phyloP scores from a whole-genome alignment of 2,797 vertebrate genomes.

The Heterohyrax brucei region DNA sequence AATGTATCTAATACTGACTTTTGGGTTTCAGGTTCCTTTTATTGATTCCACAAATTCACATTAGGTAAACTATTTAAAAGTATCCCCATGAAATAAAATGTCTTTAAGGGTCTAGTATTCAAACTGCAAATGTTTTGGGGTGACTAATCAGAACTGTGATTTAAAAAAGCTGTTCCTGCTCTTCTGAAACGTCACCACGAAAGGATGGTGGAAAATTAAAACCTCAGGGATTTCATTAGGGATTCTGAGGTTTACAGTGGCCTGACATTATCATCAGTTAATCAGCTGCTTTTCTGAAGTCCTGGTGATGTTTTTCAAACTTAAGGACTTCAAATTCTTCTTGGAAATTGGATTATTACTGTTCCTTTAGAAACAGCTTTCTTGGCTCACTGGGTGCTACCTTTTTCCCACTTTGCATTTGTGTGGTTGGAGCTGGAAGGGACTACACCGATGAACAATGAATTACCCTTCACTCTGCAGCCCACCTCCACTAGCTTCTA shows the following conservation, averaged over 20 bases:
- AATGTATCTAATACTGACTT: constrained; percentile 53
- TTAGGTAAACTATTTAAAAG: constrained; percentile 49
- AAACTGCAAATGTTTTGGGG: constrained; percentile 58
- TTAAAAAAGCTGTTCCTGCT: constrained; percentile 56
- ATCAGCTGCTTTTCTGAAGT: constrained; percentile 46
- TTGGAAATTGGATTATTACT: neutral
- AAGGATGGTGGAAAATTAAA: constrained; percentile 69
- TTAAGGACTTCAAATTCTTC: constrained; percentile 57
- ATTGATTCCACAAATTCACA: constrained; percentile 73
- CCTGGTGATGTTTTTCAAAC: neutral
- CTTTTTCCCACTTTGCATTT: neutral
- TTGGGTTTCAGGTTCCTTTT: constrained; percentile 47
- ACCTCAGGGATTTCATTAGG: constrained; percentile 64
- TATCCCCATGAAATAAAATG: constrained; percentile 50
- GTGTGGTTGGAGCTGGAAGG: neutral
- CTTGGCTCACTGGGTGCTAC: neutral
- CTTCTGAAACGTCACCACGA: constrained; percentile 61
- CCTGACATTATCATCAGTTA: constrained; percentile 46
- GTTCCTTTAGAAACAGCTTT: constrained; percentile 49
- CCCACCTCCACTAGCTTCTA: neutral
- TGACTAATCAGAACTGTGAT: constrained; percentile 69
- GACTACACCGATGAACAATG: constrained; percentile 17
- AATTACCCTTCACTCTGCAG: constrained; percentile 26
- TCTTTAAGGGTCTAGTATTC: constrained; percentile 67
- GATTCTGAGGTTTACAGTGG: constrained; percentile 57